Percentiles rank a stretch among this genome's conserved stretches.
These are phyloP conservation scores for Drosophila mimica DNA, from an alignment of 2,888 invertebrate species.

Conservation along the genomic window DNA sequence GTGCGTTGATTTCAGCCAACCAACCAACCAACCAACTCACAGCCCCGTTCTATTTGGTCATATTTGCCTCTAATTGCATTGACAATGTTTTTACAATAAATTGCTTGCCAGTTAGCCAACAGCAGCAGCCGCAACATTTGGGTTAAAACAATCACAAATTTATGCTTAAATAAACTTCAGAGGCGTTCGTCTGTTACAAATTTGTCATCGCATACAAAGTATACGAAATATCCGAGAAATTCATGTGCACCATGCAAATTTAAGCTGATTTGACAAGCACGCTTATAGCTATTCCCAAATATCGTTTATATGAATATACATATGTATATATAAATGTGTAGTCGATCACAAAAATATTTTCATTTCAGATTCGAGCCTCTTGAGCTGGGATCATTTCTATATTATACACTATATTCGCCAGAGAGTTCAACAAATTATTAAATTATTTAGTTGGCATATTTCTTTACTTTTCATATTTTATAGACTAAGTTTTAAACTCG, in stretches of 20 bases:
- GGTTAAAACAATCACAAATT: constrained; percentile 78
- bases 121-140: constrained; percentile 50
- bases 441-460: neutral
- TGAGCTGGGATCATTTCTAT: neutral
- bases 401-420: constrained; percentile 13
- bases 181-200: constrained; percentile 81
- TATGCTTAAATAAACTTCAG: constrained; percentile 62
- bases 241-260: constrained; percentile 39
- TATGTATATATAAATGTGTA: neutral
- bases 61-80: constrained; percentile 68
- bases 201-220: constrained; percentile 56
- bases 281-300: constrained; percentile 33
- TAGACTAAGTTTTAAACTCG: rapidly evolving
- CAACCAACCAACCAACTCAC: neutral
- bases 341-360: neutral
- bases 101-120: constrained; percentile 63
- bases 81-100: constrained; percentile 82
- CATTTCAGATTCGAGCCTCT: neutral
- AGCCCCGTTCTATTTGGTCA: constrained; percentile 18
- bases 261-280: constrained; percentile 71
- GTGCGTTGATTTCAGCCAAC: neutral
- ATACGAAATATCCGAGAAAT: constrained; percentile 22
- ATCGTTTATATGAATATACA: constrained; percentile 4
- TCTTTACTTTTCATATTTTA: neutral
- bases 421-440: neutral